Evolutionary conservation across 2,888 invertebrate genomes (phyloP).

Genomic region (Gandaritis pyraliata): DNA sequence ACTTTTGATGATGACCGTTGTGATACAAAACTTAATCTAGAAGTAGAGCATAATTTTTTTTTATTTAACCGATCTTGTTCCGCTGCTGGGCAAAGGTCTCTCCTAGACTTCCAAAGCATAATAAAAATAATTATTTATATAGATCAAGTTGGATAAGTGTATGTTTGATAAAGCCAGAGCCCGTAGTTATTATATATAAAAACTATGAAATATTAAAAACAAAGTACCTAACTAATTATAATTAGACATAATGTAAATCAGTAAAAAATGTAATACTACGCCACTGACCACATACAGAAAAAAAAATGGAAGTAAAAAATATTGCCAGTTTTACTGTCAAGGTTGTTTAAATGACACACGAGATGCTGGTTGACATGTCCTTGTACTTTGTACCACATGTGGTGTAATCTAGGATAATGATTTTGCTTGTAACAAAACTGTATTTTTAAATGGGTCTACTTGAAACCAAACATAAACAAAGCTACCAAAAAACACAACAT

Average conservation of each 20-base stretch:
- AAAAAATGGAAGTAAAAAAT: constrained; percentile 23
- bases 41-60: too few species aligned
- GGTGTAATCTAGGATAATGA: neutral
- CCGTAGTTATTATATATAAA: too few species aligned
- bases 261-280: constrained; percentile 23
- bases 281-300: constrained; percentile 8
- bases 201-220: too few species aligned
- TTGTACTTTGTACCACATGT: constrained; percentile 34
- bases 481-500: neutral
- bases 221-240: neutral
- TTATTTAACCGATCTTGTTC: too few species aligned
- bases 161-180: too few species aligned
- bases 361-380: constrained; percentile 48
- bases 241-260: constrained; percentile 16
- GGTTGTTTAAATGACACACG: constrained; percentile 42
- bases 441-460: neutral
- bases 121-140: too few species aligned
- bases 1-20: too few species aligned
- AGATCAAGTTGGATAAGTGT: too few species aligned
- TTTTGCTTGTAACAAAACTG: neutral
- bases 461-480: neutral
- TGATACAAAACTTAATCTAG: too few species aligned
- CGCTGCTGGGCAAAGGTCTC: too few species aligned
- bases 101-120: too few species aligned
- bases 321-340: constrained; percentile 31